phyloP scores from a whole-genome alignment of 2,888 invertebrate genomes.

The Pteria penguin region DNA sequence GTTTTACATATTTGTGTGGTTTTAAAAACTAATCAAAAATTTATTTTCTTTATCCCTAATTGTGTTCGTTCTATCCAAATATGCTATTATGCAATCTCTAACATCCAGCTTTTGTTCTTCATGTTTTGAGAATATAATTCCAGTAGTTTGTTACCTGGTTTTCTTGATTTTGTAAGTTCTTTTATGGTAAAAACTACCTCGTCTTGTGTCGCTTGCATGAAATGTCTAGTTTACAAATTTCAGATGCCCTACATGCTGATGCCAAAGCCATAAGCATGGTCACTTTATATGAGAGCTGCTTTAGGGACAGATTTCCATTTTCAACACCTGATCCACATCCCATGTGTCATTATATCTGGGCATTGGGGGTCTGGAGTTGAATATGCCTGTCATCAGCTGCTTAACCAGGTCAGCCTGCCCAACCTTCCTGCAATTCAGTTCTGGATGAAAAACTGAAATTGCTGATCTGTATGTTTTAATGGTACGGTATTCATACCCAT shows the following conservation, averaged over 20 bases:
- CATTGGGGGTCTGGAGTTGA: background rate
- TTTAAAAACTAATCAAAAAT: too few relatives aligned
- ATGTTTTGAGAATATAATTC: background rate
- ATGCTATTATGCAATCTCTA: conserved; percentile 4
- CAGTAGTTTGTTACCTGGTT: background rate
- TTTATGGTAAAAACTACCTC: conserved; percentile 3
- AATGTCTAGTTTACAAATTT: conserved; percentile 7
- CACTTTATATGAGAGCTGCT: conserved; percentile 10
- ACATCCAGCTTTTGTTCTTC: conserved; percentile 14
- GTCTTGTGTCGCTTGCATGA: background rate
- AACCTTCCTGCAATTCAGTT: background rate
- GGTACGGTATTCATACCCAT: conserved; percentile 8
- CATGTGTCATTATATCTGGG: conserved; percentile 18
- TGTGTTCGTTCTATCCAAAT: conserved; percentile 8
- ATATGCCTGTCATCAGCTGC: conserved; percentile 7
- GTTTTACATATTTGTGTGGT: too few relatives aligned
- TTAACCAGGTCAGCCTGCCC: conserved; percentile 5
- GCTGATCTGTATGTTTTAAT: conserved; percentile 17
- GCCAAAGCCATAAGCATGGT: conserved; percentile 11
- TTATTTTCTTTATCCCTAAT: background rate
- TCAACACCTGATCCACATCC: background rate
- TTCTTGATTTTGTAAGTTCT: conserved; percentile 17
- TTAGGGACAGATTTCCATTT: conserved; percentile 3
- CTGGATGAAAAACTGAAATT: background rate
- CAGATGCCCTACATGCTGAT: conserved; percentile 8